These are phyloP conservation scores for Silurus meridionalis DNA, from an alignment of 2,113 vertebrate genomes.

Conservation along the genomic window DNA sequence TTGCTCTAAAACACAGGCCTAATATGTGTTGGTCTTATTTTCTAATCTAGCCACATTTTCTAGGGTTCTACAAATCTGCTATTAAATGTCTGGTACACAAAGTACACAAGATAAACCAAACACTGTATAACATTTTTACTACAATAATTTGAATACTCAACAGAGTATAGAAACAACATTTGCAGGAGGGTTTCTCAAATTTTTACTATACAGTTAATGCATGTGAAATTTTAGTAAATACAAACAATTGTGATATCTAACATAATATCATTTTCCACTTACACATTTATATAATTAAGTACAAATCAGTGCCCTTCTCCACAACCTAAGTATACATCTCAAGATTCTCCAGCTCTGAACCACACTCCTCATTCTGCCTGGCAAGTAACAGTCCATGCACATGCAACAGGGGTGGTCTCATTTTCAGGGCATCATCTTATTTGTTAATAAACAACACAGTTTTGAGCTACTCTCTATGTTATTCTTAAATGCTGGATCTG, in stretches of 20 bases:
- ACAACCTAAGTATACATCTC: conserved; percentile 14
- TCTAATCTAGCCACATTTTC: not conserved
- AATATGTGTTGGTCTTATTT: not conserved
- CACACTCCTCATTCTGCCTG: conserved; percentile 52
- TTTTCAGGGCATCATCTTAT: conserved; percentile 27
- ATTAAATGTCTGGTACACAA: not conserved
- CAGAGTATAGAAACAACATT: not conserved
- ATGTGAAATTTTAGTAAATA: not conserved
- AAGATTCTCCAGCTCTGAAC: conserved; percentile 58
- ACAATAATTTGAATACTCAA: not conserved
- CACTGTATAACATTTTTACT: not conserved
- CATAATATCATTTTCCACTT: conserved; percentile 26
- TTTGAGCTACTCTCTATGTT: not conserved
- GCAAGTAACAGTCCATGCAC: conserved; percentile 56
- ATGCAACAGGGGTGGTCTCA: not conserved
- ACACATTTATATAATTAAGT: conserved; percentile 63
- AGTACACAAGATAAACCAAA: not conserved
- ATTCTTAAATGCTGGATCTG: conserved; percentile 50
- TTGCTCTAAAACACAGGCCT: not conserved
- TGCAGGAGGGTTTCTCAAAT: not conserved
- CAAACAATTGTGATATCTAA: not conserved
- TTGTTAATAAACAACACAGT: not conserved
- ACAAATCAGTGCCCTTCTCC: not conserved
- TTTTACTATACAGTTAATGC: not conserved
- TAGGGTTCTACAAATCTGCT: not conserved